Evolutionary conservation across 1,140 invertebrate species (phyloP), one percentile per base, ranked within the genome.

Genomic region (Euwallacea fornicatus): DNA sequence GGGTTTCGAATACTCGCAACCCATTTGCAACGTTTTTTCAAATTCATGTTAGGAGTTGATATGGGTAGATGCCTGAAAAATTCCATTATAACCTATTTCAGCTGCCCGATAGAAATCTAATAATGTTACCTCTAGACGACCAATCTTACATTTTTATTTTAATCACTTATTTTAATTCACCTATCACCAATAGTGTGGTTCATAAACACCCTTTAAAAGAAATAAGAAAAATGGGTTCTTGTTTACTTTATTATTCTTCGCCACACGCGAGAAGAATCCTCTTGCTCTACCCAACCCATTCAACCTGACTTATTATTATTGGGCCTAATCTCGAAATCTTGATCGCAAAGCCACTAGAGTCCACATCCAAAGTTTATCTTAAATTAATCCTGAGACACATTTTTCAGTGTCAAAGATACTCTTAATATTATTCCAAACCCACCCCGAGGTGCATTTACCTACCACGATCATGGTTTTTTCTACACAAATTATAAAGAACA

Each of bases 361-460:
- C 60, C 42, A 43, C 60, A 46, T 55, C 53, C 8, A 55, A 10
- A n/a, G 21, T 62, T 62, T 62, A 62, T 62, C 60, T 62, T 42
- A 62, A 62, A 62, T 62, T 62, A 62, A 62, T 62, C 60, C 60
- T 0, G 8, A 62, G 42, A 46, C 60, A 44, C 42, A 62, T 62
- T 62, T 62, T 42, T 62, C 60, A 62, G 60, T 62, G 60, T 62
- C 60, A 62, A 62, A 62, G 42, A 62, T 62, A 62, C 60, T 62
- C 16, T 62, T 62, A 15, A 46, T 43, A 62, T 13, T 46, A 44
- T 44, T 62, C 13, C 42, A 43, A 44, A 62, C 60, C 11, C 60
- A 43, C 60, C 60, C 60, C 13, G 21, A 62, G 46, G 46, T n/a
- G 15, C 41, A 62, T 62, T 62, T 62, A 62, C 60, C 60, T 62